Evolutionary conservation across 2,113 vertebrate species (phyloP), one percentile per base, ranked within the genome.

Genomic region (Bambusicola thoracicus): DNA sequence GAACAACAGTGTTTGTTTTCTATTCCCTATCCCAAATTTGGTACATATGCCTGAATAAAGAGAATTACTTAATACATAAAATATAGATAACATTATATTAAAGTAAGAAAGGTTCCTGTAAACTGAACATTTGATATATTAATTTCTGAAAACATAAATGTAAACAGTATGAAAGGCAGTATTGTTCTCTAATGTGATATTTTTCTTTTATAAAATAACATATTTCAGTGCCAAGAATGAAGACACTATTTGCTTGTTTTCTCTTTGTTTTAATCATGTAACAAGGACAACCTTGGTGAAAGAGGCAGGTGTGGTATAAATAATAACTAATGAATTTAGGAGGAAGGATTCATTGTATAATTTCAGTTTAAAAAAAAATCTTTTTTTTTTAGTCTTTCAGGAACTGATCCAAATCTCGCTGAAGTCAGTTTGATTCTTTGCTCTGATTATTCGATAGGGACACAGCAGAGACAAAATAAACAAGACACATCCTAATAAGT

Each of bases 381-480:
- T 43, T 43, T 38, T 93, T 97, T 93, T 81, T 79, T 90, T 91
- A 87, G 85, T 56, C 58, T 86, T 89, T 93, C 79, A 94, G 78
- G 86, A 93, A 53, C 40, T 5, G 5, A 59, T 91, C 59, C 77
- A 94, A 90, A 58, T 79, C 62, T 86, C 56, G 85, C 8, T 89
- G 78, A 94, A 93, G 72, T 89, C 46, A 85, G 76, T 85, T 76
- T 85, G 87, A 91, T 85, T 93, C 87, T 87, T 83, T 82, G 53
- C 78, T 77, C 82, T 87, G 87, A 85, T 91, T 92, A 85, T 84
- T 95, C 86, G 87, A 67, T 87, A 92, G 41, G 59, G 49, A 87
- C 85, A 85, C 70, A 82, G 58, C 48, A 94, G 74, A 94, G 53
- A 94, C 66, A 90, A 92, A 94, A 63, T 77, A 94, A 95, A 94